phyloP scores from a whole-genome alignment of 1,140 invertebrate genomes.

The Psilanteris sp. region DNA sequence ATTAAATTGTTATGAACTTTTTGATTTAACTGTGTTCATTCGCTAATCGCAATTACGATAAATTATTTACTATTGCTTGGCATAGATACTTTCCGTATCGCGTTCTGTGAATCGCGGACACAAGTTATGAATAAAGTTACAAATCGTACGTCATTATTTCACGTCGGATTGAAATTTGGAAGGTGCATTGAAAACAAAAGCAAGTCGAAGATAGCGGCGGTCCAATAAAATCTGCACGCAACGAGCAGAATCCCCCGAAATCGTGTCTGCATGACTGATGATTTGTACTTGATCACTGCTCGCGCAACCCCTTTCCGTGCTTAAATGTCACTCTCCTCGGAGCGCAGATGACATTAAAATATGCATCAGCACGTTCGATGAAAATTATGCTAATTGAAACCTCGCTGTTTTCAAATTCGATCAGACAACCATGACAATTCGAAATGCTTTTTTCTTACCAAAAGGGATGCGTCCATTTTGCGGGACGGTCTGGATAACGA shows the following conservation, averaged over 20 bases:
- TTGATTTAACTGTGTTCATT: too few species aligned
- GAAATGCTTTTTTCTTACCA: slow-evolving; percentile 8
- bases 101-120: too few species aligned
- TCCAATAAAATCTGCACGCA: slow-evolving; percentile 65
- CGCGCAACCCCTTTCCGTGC: slow-evolving; percentile 59
- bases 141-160: slow-evolving; percentile 24
- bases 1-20: too few species aligned
- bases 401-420: slow-evolving; percentile 52
- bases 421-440: slow-evolving; percentile 25
- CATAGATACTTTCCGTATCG: too few species aligned
- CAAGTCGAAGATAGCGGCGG: slow-evolving; percentile 44
- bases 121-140: slow-evolving; percentile 4
- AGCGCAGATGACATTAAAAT: slow-evolving; percentile 60
- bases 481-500: too few species aligned
- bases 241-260: slow-evolving; percentile 69
- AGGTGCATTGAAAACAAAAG: slow-evolving; percentile 33
- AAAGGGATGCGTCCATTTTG: background rate
- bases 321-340: slow-evolving; percentile 58
- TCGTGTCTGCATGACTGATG: slow-evolving; percentile 74
- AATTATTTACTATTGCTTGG: too few species aligned
- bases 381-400: slow-evolving; percentile 71
- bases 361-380: slow-evolving; percentile 74
- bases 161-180: slow-evolving; percentile 37
- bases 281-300: slow-evolving; percentile 74
- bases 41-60: too few species aligned